Evolutionary conservation across 1,140 invertebrate genomes (phyloP), one percentile per base, ranked within the genome.

Genomic region (Psix sp.): DNA sequence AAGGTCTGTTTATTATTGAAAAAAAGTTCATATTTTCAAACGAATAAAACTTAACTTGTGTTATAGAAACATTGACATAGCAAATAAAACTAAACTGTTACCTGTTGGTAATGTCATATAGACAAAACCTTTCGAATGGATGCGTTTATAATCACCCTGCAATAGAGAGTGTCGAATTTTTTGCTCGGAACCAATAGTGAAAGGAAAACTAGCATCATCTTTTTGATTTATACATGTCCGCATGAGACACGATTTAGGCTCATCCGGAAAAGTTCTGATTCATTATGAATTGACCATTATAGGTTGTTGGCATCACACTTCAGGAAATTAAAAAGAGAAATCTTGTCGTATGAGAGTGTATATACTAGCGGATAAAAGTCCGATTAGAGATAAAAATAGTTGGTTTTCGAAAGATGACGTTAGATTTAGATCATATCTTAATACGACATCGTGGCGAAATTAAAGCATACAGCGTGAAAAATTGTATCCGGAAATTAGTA

Each of bases 301-400:
- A 74, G 70, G 70, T 74, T 62, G 56, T 62, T 74, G 56, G 56
- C 62, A 73, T 60, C 36, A 18, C 52, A 18, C 48, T 67, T 54
- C 52, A 74, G 62, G 42, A 74, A 66, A 74, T 67, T 48, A 62
- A 62, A 63, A 66, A 49, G 60, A 66, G 70, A 74, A 74, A 74
- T 60, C 70, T 62, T 24, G 56, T 68, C 46, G 18, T 20, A n/a
- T 21, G 33, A 11, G 39, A 20, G 16, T 10, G 26, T n/a, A n/a
- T n/a, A n/a, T n/a, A n/a, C 2, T 9, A 11, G 6, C 17, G 33
- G 20, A 71, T 56, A 42, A 52, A 6, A 9, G 7, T 3, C 5
- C 20, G 43, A 33, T 39, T 48, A 33, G n/a, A 20, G 42, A 48
- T 31, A 51, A 68, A 67, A 51, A 51, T 42, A 9, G 31, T 56